A percentile compares a stretch with the other conserved stretches of the same genome.
phyloP scores from a whole-genome alignment of 2,888 invertebrate genomes.

The Sussaba pulchella region DNA sequence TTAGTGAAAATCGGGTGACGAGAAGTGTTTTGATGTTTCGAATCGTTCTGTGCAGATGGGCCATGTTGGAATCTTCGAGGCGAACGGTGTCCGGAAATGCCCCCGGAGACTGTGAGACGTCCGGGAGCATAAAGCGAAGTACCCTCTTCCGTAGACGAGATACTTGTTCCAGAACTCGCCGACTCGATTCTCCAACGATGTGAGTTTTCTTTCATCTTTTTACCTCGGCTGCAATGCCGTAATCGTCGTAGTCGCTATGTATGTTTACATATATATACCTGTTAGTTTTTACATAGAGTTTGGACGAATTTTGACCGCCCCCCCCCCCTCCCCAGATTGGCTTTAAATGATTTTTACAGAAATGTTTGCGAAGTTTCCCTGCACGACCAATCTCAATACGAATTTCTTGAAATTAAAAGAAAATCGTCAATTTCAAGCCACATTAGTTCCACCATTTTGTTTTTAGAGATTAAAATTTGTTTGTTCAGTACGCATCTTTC shows the following conservation, averaged over 20 bases:
- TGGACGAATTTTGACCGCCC: too few relatives aligned
- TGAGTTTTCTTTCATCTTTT: constrained; percentile 60
- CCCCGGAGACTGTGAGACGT: constrained; percentile 51
- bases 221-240: background rate
- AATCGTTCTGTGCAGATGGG: constrained; percentile 26
- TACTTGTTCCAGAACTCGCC: constrained; percentile 55
- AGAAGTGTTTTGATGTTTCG: constrained; percentile 8
- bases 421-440: too few relatives aligned
- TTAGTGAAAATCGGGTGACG: background rate
- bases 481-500: too few relatives aligned
- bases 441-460: too few relatives aligned
- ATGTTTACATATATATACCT: too few relatives aligned
- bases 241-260: background rate
- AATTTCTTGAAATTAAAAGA: too few relatives aligned
- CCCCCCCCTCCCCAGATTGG: too few relatives aligned
- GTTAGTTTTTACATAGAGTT: too few relatives aligned
- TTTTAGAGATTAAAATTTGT: too few relatives aligned
- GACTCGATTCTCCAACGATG: constrained; percentile 58
- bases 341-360: too few relatives aligned
- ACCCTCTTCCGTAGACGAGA: constrained; percentile 61
- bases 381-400: too few relatives aligned
- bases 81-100: constrained; percentile 60
- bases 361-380: too few relatives aligned
- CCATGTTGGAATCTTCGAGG: constrained; percentile 56
- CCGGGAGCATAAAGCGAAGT: constrained; percentile 61